A percentile compares a stretch with the other conserved stretches of the same genome.
phyloP scores from a whole-genome alignment of 2,113 vertebrate genomes.

The Notechis scutatus region DNA sequence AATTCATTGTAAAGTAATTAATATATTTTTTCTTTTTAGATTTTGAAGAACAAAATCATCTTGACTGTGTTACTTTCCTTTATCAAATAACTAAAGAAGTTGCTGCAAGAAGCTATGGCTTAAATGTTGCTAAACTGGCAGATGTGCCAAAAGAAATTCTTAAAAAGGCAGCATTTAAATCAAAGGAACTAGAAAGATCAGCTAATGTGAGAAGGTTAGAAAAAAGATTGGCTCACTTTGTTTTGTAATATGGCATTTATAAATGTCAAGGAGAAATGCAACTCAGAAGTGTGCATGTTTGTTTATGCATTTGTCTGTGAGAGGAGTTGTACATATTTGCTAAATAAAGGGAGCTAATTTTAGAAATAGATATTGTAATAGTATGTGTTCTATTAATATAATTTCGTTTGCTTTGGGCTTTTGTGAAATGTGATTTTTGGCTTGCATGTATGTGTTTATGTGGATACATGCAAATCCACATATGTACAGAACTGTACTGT shows the following conservation, averaged over 20 bases:
- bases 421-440: not conserved
- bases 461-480: not conserved
- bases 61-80: slow-evolving; percentile 93
- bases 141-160: slow-evolving; percentile 84
- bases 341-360: not conserved
- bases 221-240: not conserved
- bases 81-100: slow-evolving; percentile 92
- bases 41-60: slow-evolving; percentile 67
- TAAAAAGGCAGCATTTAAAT: slow-evolving; percentile 83
- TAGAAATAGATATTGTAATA: not conserved
- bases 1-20: not conserved
- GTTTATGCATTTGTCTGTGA: not conserved
- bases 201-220: slow-evolving; percentile 84
- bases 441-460: not conserved
- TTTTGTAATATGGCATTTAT: slow-evolving; percentile 9
- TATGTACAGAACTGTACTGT: not conserved
- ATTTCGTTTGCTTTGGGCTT: not conserved
- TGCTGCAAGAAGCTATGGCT: slow-evolving; percentile 89
- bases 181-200: slow-evolving; percentile 82
- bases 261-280: not conserved
- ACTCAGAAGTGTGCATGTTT: not conserved
- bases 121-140: slow-evolving; percentile 94
- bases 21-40: slow-evolving; percentile 48
- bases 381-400: not conserved
- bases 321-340: not conserved